Base-by-base conservation (phyloP, 2,888 invertebrate genomes). In the Catocala nupta region DNA sequence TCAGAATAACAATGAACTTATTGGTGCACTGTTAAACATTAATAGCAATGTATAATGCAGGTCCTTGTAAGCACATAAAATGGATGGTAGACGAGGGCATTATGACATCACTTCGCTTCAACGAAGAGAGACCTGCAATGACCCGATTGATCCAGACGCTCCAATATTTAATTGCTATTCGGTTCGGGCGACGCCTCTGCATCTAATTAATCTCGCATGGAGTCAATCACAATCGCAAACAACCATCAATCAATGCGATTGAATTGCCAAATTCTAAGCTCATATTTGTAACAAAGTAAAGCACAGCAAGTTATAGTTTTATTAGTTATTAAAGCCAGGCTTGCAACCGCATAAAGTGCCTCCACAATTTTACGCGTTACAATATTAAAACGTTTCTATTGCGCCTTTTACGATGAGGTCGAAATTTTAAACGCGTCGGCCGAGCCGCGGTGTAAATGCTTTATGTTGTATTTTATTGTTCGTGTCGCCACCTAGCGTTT, bases 391-490 rank as follows among this genome's bases (percentile, higher is more conserved):
- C 79, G 80, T 81, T 81, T 78, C 83, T 79, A 84, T 86, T 84
- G 83, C 79, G 66, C 64, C 68, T 83, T 88, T 88, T 86, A 87
- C 80, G 87, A 84, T 73, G 75, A 73, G 77, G 80, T 77, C 78
- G 80, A 84, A 87, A 88, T 85, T 86, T 86, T 81, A 85, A 88
- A 83, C 81, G 75, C 79, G 78, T 82, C 71, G 79, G 62, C 77
- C 74, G 3, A 75, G 68, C 76, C 68, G 78, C 56, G 60, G 60
- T 66, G 79, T 83, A 85, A 87, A 84, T 81, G 84, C 75, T 87
- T 87, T 85, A 87, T 81, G 81, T 76, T 74, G 71, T 73, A 73
- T 82, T 87, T 87, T 87, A 86, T 84, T 82, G 65, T 71, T 69
- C 80, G 71, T 83, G 81, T 83, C 83, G 82, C 76, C 80, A 80